Conservation (phyloP, 2,797 vertebrate species). For the Chaetophractus vellerosus region DNA sequence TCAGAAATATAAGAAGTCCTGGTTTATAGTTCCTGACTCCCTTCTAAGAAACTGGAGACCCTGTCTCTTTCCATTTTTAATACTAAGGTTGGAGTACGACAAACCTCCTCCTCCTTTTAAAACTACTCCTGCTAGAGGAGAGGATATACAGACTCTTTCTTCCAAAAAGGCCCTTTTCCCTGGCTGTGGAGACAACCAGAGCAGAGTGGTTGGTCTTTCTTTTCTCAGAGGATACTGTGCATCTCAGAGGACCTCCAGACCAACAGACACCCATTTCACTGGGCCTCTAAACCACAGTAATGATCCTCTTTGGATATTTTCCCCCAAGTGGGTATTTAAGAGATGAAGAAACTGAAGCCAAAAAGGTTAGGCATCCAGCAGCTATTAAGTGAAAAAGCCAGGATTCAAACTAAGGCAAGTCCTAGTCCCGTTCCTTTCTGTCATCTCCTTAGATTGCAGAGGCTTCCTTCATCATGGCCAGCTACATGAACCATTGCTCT, state of each 20-base stretch:
- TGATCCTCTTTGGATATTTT: background rate
- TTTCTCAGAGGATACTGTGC: background rate
- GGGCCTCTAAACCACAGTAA: background rate
- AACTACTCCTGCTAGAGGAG: background rate
- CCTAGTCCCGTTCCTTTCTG: constrained; percentile 70
- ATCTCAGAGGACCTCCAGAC: background rate
- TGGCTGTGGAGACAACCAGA: background rate
- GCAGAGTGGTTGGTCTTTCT: background rate
- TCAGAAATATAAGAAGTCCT: constrained; percentile 9
- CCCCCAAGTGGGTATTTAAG: background rate
- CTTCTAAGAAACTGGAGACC: constrained; percentile 11
- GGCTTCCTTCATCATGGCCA: constrained; percentile 95
- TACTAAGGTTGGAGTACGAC: constrained; percentile 35
- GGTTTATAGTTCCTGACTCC: constrained; percentile 2
- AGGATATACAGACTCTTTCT: background rate
- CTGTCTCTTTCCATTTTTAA: background rate
- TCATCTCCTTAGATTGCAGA: constrained; percentile 93
- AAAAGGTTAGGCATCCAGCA: background rate
- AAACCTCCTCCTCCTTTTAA: constrained; percentile 7
- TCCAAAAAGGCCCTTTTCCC: background rate
- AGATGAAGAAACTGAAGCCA: constrained; percentile 22
- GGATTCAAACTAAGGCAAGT: background rate
- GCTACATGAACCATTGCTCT: constrained; percentile 95
- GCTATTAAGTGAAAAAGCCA: background rate
- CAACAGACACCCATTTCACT: background rate